Percentiles rank a stretch among this genome's conserved stretches.
phyloP scores from a whole-genome alignment of 1,140 invertebrate species.

The Panagrolaimus sp. region DNA sequence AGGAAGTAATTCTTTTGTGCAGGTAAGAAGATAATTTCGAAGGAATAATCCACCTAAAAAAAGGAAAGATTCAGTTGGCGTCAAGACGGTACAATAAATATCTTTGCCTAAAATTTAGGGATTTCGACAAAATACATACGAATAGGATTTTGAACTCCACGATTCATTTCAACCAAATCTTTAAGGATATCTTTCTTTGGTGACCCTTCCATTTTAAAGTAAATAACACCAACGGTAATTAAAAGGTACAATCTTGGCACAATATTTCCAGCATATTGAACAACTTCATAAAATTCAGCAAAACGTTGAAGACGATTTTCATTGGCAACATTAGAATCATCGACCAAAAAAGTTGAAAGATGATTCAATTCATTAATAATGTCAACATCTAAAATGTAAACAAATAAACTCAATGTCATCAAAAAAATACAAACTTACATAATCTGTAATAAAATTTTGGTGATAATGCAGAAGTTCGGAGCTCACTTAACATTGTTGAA shows the following conservation, averaged over 20 bases:
- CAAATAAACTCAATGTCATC: conserved; percentile 9
- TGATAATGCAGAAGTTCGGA: conserved; percentile 84
- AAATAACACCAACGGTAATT: conserved; percentile 95
- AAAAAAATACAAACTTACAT: conserved; percentile 66
- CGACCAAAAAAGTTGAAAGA: conserved; percentile 84
- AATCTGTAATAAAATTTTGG: conserved; percentile 97
- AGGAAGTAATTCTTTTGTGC: conserved; percentile 83
- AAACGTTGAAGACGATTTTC: conserved; percentile 70
- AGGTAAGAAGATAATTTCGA: conserved; percentile 74
- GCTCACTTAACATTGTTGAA: conserved; percentile 88
- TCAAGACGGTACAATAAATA: too few relatives aligned
- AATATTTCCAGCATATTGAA: conserved; percentile 98
- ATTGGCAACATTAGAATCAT: conserved; percentile 85
- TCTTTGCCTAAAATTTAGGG: too few relatives aligned
- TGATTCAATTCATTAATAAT: conserved; percentile 94
- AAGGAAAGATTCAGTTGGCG: too few relatives aligned
- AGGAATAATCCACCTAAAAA: conserved; percentile 90
- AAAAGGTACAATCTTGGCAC: conserved; percentile 83
- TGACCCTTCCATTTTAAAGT: conserved; percentile 88
- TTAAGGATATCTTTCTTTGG: conserved; percentile 85
- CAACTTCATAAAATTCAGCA: conserved; percentile 63
- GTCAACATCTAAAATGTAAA: conserved; percentile 77
- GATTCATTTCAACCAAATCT: conserved; percentile 93
- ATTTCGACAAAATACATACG: too few relatives aligned
- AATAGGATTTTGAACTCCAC: conserved; percentile 90